Evolutionary conservation across 2,888 invertebrate species (phyloP).

Genomic region (Flexamia atlantica): DNA sequence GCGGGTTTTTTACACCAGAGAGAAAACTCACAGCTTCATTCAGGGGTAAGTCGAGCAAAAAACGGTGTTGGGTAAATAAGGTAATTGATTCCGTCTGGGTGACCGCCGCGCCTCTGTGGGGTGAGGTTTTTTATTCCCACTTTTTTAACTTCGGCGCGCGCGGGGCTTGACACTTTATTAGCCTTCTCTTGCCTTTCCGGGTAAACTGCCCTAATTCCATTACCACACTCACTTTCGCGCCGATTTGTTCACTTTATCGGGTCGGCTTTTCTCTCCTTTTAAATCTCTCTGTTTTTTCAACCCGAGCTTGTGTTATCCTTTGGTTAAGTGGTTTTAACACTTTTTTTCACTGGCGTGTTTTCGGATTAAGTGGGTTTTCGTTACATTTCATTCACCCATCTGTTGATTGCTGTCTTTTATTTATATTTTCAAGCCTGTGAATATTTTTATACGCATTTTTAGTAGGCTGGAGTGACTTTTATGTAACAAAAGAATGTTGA

Average conservation of each 20-base stretch:
- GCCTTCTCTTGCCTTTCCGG: constrained; percentile 14
- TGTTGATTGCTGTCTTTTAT: too few relatives aligned
- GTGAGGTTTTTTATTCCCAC: constrained; percentile 51
- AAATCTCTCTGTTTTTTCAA: constrained; percentile 18
- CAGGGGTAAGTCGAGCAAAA: constrained; percentile 6
- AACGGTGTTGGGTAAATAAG: constrained; percentile 56
- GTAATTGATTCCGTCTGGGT: constrained; percentile 38
- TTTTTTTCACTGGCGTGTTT: too few relatives aligned
- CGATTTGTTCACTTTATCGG: constrained; percentile 53
- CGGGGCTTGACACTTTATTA: constrained; percentile 39
- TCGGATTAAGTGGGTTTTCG: too few relatives aligned
- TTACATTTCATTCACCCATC: too few relatives aligned
- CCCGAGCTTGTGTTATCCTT: background rate
- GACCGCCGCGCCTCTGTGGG: constrained; percentile 43
- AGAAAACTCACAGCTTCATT: constrained; percentile 40
- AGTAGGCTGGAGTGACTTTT: too few relatives aligned
- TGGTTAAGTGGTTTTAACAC: background rate
- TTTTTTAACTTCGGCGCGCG: constrained; percentile 27
- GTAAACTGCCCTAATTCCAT: constrained; percentile 52
- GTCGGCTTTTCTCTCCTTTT: constrained; percentile 31
- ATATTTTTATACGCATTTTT: too few relatives aligned
- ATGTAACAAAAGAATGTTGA: too few relatives aligned
- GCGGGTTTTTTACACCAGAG: constrained; percentile 43
- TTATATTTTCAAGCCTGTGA: too few relatives aligned
- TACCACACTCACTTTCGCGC: constrained; percentile 26